These are phyloP conservation scores for Anabacerthia variegaticeps DNA, from an alignment of 2,797 vertebrate genomes.

Conservation along the genomic window DNA sequence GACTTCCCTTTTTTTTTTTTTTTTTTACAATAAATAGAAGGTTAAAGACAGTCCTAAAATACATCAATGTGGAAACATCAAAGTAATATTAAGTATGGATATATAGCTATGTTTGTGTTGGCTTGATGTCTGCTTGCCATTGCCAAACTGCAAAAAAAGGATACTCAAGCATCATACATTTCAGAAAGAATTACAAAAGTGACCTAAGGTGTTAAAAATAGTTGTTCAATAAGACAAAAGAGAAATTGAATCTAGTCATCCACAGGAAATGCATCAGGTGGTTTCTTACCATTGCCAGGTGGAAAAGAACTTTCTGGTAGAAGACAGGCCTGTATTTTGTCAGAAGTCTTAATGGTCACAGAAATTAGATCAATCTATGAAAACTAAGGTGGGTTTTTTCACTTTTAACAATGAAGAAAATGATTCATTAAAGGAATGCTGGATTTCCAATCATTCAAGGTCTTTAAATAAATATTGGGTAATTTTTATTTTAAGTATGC, in stretches of 20 bases:
- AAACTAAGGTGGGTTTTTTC: not conserved
- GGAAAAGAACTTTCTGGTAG: not conserved
- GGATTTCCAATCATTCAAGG: not conserved
- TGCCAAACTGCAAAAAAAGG: not conserved
- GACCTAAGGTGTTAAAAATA: not conserved
- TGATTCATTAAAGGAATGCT: not conserved
- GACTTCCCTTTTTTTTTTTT: not conserved
- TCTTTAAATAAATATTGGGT: not conserved
- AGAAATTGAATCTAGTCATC: not conserved
- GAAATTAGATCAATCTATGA: not conserved
- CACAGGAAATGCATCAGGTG: not conserved
- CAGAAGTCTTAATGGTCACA: not conserved
- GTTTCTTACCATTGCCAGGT: not conserved
- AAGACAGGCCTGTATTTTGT: not conserved
- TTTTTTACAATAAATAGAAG: not conserved
- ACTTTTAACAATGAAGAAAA: not conserved
- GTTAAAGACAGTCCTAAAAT: not conserved
- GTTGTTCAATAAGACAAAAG: not conserved
- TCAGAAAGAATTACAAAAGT: not conserved
- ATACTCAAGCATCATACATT: not conserved
- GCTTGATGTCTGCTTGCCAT: not conserved
- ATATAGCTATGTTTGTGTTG: not conserved
- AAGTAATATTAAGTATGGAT: not conserved
- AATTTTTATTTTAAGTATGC: not conserved
- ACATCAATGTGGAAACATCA: not conserved